Evolutionary conservation across 1,140 invertebrate species (phyloP), one percentile per base, ranked within the genome.

Genomic region (Brachionus manjavacas): DNA sequence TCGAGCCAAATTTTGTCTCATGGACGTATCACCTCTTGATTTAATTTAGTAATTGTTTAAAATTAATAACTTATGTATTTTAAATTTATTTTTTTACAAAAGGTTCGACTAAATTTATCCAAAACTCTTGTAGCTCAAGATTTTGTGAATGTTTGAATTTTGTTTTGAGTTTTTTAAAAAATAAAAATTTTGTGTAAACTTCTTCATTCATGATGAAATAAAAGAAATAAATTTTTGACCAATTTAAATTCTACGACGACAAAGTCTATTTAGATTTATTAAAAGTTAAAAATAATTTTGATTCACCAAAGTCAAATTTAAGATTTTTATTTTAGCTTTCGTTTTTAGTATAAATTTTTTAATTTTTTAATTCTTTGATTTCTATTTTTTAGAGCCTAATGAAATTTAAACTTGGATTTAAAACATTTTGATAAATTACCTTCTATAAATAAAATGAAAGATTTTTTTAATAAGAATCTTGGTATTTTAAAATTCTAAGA

Each of bases 1-100:
- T 87, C 90, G 95, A 86, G 93, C 94, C 43, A 91, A 89, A 74
- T 97, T 96, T 91, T 96, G 95, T 90, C 88, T 96, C 52, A 91
- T 95, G 35, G 95, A 97, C 91, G 94, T 96, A 12, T 92, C 90
- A 86, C 86, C 87, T 11, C 85, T 88, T 55, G 85, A 86, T 60
- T 60, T 60, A 25, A 60, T 60, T 20, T 60, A 20, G 20, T 20
- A 25, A 9, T 60, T 23, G 25, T 35, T 35, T 3, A 0, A 35
- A 35, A 35, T 35, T 35, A 35, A 35, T 35, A 35, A 35, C 31
- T 35, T 4, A 35, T 35, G 16, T 52, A 6, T 14, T 52, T 52
- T 52, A 52, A 0, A n/a, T 52, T 52, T 52, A 16, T 16, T n/a
- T 52, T 6, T n/a, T 49, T 49, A n/a, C 4, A 0, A 49, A 49